Conservation (phyloP, 2,113 vertebrate species). For the Smithornis capensis region DNA sequence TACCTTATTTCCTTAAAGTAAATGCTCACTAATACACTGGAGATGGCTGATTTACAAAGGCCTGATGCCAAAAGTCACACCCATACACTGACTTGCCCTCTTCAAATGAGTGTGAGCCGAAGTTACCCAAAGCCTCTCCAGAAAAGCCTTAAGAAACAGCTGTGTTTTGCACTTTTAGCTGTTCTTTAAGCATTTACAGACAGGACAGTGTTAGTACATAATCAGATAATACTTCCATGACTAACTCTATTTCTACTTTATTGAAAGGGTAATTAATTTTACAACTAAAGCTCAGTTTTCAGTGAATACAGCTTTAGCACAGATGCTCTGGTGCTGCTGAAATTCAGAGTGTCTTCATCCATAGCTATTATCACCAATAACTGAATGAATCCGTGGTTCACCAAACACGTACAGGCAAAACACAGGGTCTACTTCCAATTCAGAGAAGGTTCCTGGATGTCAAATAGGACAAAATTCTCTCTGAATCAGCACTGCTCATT, state of each 20-base stretch:
- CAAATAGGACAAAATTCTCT: background rate
- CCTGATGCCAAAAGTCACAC: background rate
- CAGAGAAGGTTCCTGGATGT: background rate
- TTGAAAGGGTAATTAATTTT: background rate
- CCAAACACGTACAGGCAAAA: background rate
- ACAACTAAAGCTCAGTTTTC: background rate
- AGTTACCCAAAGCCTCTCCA: background rate
- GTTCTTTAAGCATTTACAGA: background rate
- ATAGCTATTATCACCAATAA: background rate
- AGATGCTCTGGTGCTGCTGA: background rate
- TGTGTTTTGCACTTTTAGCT: background rate
- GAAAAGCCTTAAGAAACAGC: background rate
- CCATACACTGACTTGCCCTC: background rate
- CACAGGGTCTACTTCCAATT: fast-evolving
- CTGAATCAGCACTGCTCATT: background rate
- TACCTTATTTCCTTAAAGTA: background rate
- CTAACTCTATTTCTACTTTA: background rate
- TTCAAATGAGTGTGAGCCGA: background rate
- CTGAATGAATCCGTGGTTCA: background rate
- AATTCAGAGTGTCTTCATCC: background rate
- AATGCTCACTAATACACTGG: background rate
- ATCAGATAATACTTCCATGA: background rate
- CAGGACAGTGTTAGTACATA: background rate
- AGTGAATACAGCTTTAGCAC: background rate
- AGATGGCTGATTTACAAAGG: background rate